Evolutionary conservation across 2,113 vertebrate species (phyloP).

Genomic region (Antechinus flavipes): DNA sequence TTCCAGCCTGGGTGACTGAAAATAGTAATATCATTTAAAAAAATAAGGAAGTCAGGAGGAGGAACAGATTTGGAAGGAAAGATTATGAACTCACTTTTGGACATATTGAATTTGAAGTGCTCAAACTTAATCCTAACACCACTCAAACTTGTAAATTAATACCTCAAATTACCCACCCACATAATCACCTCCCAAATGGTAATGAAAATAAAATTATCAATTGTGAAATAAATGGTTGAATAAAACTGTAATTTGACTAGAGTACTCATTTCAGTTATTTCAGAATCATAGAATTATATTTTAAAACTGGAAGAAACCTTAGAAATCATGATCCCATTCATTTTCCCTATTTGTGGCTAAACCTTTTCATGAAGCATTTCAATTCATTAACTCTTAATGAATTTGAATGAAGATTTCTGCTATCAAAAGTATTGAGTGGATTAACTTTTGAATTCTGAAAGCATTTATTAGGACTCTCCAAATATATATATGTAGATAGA

Average conservation of each 20-base stretch:
- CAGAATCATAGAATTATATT: background rate
- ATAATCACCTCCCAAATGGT: background rate
- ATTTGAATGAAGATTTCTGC: background rate
- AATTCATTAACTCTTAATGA: background rate
- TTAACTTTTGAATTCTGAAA: background rate
- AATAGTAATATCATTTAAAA: background rate
- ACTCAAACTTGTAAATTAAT: background rate
- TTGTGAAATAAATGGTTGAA: background rate
- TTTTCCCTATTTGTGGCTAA: background rate
- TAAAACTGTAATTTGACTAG: background rate
- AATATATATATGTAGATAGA: background rate
- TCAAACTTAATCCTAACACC: background rate
- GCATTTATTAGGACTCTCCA: background rate
- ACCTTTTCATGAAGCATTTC: background rate
- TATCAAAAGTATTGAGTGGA: background rate
- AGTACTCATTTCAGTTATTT: background rate
- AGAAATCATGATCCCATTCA: background rate
- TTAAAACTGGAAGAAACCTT: background rate
- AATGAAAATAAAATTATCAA: background rate
- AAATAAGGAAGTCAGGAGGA: background rate
- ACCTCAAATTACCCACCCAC: background rate
- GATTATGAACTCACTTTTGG: background rate
- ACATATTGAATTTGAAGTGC: background rate
- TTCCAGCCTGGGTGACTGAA: background rate
- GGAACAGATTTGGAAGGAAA: background rate